Percentiles rank a stretch among this genome's conserved stretches.
Conservation (phyloP, 2,113 vertebrate genomes). For the Campylorhamphus procurvoides region DNA sequence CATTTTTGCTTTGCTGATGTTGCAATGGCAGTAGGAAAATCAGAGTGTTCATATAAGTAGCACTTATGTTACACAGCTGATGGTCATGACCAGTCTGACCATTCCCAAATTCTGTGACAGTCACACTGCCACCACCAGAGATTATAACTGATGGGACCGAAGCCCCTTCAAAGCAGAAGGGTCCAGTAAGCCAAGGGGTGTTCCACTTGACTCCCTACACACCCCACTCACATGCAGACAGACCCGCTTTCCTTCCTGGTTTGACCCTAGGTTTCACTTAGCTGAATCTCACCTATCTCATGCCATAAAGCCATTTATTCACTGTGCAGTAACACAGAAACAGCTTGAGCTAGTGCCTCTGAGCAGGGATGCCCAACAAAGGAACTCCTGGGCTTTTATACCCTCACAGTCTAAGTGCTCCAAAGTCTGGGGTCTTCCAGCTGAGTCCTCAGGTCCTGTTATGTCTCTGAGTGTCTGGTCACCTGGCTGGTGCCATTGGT, state of each 20-base stretch:
- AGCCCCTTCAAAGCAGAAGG: not conserved
- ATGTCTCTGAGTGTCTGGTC: accelerated
- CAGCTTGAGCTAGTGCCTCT: accelerated
- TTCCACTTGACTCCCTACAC: accelerated
- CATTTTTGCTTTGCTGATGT: not conserved
- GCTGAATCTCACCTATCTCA: not conserved
- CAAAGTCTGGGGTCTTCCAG: not conserved
- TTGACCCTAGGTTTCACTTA: not conserved
- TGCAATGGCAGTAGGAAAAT: not conserved
- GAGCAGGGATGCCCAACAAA: not conserved
- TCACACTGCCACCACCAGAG: not conserved
- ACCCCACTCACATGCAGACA: not conserved
- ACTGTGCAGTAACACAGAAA: not conserved
- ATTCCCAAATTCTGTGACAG: not conserved
- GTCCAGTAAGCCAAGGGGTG: accelerated
- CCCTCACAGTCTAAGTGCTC: not conserved
- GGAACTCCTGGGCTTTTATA: not conserved
- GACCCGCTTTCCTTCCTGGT: not conserved
- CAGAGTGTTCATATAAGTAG: accelerated
- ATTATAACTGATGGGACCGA: not conserved
- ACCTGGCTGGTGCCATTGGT: accelerated
- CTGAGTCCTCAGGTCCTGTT: not conserved
- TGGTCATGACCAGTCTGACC: not conserved
- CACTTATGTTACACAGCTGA: accelerated
- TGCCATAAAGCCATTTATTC: not conserved